Percentiles rank a stretch among this genome's conserved stretches.
Evolutionary conservation across 1,140 invertebrate species (phyloP).

Genomic region (Pomacea maculata): DNA sequence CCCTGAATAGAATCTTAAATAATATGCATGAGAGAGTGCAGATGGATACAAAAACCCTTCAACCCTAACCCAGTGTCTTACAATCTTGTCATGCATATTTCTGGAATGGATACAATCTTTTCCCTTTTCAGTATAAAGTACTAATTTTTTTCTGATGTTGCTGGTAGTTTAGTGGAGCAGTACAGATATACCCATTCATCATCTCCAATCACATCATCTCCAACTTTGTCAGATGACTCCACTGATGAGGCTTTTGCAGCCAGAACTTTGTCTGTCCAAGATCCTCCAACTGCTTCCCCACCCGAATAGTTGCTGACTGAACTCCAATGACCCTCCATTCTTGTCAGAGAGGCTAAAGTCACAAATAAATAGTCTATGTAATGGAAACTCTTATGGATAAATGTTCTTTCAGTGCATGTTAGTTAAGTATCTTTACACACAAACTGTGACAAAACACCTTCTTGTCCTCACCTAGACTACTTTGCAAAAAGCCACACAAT

Average conservation of each 20-base stretch:
- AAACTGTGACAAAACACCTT: no score
- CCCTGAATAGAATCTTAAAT: neutral
- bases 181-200: slow-evolving; percentile 52
- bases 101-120: neutral
- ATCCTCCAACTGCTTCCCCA: slow-evolving; percentile 45
- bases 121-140: no score
- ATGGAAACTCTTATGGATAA: no score
- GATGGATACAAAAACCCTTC: no score
- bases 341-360: slow-evolving; percentile 19
- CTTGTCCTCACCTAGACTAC: no score
- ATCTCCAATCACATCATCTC: slow-evolving; percentile 41
- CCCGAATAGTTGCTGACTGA: slow-evolving; percentile 49
- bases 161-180: neutral
- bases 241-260: slow-evolving; percentile 35
- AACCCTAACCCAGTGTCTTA: no score
- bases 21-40: no score
- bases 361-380: no score
- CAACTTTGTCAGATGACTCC: slow-evolving; percentile 14
- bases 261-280: slow-evolving; percentile 61
- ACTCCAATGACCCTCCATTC: slow-evolving; percentile 31
- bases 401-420: no score
- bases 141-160: neutral
- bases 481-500: no score
- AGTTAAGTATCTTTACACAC: no score
- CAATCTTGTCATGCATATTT: no score